These are phyloP conservation scores for Pinna nobilis DNA, from an alignment of 1,140 invertebrate genomes.

Conservation along the genomic window DNA sequence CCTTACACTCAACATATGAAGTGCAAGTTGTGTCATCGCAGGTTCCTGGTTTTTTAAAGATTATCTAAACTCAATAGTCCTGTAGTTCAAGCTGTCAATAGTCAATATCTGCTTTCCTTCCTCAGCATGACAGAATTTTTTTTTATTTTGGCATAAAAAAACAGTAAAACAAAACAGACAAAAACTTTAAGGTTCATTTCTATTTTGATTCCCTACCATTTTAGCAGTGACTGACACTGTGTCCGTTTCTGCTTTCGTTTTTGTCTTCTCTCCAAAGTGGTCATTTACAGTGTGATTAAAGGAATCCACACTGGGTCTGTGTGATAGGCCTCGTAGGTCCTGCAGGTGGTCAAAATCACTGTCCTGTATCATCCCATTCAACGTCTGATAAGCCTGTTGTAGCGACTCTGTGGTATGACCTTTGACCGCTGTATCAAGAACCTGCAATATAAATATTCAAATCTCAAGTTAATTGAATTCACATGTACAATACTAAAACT, in stretches of 20 bases:
- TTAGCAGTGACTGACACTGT: slow-evolving; percentile 72
- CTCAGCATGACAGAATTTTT: no score
- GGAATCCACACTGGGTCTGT: slow-evolving; percentile 7
- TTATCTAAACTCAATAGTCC: no score
- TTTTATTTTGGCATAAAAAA: no score
- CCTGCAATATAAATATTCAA: slow-evolving; percentile 68
- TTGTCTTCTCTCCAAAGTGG: background rate
- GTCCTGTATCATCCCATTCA: slow-evolving; percentile 63
- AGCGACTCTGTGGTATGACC: slow-evolving; percentile 69
- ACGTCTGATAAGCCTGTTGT: slow-evolving; percentile 52
- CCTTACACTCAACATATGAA: no score
- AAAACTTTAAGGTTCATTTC: background rate
- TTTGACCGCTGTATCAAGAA: slow-evolving; percentile 74
- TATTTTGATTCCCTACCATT: slow-evolving; percentile 41
- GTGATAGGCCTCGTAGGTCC: slow-evolving; percentile 32
- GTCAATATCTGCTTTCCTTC: no score
- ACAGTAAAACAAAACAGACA: background rate
- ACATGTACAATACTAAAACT: background rate
- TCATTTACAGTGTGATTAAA: background rate
- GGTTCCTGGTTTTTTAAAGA: no score
- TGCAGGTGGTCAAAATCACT: slow-evolving; percentile 60
- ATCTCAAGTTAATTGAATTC: background rate
- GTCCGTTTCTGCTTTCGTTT: slow-evolving; percentile 47
- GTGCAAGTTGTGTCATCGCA: no score
- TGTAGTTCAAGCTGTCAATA: no score